A percentile compares a stretch with the other conserved stretches of the same genome.
phyloP scores from a whole-genome alignment of 1,140 invertebrate genomes.

The Venturia canescens region DNA sequence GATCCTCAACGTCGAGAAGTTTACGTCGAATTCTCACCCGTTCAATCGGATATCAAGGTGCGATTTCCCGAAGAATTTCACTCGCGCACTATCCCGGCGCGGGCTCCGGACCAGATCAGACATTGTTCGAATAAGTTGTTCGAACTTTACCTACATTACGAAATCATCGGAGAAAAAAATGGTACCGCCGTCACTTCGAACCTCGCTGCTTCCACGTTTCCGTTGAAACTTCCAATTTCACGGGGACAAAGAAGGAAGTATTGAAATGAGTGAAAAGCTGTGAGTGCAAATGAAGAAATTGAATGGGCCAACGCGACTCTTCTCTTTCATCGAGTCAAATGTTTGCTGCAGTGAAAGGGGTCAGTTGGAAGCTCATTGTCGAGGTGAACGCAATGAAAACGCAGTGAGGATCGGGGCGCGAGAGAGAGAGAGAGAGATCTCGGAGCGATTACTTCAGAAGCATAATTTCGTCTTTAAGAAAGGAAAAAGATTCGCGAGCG shows the following conservation, averaged over 20 bases:
- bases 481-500: constrained; percentile 19
- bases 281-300: no score
- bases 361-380: constrained; percentile 15
- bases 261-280: no score
- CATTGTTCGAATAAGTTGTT: background rate
- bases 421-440: constrained; percentile 17
- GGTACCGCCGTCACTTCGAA: background rate
- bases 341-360: background rate
- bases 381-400: constrained; percentile 2
- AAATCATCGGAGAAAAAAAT: background rate
- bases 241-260: background rate
- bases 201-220: background rate
- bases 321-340: background rate
- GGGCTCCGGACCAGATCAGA: background rate
- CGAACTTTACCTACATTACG: background rate
- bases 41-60: constrained; percentile 20
- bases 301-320: background rate
- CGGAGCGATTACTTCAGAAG: constrained; percentile 17
- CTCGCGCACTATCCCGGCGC: background rate
- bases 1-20: constrained; percentile 29
- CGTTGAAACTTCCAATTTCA: background rate
- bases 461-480: constrained; percentile 33
- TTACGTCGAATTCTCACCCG: constrained; percentile 32
- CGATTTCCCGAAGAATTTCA: background rate
- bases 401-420: background rate